These are phyloP conservation scores for Carpatolechia fugitivella DNA, from an alignment of 2,888 invertebrate genomes.

Conservation along the genomic window DNA sequence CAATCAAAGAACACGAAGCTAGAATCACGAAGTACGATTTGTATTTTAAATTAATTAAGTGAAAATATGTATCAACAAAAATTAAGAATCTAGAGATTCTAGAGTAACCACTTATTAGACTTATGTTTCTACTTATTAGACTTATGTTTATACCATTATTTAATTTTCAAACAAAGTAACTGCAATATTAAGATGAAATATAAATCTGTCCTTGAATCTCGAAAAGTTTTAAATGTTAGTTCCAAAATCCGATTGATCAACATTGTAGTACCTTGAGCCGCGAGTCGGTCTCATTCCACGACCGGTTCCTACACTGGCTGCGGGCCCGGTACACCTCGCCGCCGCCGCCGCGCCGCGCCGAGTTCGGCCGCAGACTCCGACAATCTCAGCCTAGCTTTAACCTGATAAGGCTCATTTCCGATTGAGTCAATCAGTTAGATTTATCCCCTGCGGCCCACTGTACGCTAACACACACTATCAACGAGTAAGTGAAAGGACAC, in stretches of 20 bases:
- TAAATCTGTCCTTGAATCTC: slow-evolving; percentile 31
- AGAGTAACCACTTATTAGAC: too few relatives aligned
- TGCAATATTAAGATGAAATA: neutral
- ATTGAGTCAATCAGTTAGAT: slow-evolving; percentile 1
- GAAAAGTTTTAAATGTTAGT: slow-evolving; percentile 52
- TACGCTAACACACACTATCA: slow-evolving; percentile 40
- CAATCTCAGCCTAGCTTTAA: slow-evolving; percentile 8
- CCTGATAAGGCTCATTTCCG: slow-evolving; percentile 7
- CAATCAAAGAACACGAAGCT: too few relatives aligned
- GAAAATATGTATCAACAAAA: too few relatives aligned
- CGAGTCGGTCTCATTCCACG: slow-evolving; percentile 68
- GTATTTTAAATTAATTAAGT: too few relatives aligned
- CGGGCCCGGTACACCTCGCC: slow-evolving; percentile 43
- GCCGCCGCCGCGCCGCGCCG: neutral
- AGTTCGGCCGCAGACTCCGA: neutral
- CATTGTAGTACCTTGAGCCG: slow-evolving; percentile 70
- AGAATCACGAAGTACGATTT: too few relatives aligned
- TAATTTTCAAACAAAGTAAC: neutral
- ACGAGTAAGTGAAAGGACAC: slow-evolving; percentile 74
- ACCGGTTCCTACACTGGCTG: slow-evolving; percentile 74
- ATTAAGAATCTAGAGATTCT: too few relatives aligned
- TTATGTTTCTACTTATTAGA: too few relatives aligned
- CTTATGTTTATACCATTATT: too few relatives aligned
- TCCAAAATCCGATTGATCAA: slow-evolving; percentile 74
- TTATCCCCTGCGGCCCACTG: neutral